phyloP scores from a whole-genome alignment of 1,140 invertebrate genomes.

The Periplaneta americana region DNA sequence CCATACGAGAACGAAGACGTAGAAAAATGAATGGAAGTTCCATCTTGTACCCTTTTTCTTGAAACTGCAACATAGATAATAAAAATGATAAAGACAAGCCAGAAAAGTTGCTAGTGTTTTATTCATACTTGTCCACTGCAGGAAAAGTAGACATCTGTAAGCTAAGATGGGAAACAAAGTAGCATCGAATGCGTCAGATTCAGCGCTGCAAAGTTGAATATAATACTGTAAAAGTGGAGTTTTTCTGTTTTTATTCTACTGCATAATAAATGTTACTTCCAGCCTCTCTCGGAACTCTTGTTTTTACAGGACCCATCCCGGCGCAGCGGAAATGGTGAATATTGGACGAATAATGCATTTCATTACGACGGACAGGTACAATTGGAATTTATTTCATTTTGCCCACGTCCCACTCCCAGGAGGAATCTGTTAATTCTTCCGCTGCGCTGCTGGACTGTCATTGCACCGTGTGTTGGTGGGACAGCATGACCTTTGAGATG shows the following conservation, averaged over 20 bases:
- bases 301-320: not conserved
- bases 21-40: not conserved
- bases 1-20: not conserved
- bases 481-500: too few species aligned
- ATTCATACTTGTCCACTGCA: too few species aligned
- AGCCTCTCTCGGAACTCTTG: not conserved
- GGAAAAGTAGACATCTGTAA: too few species aligned
- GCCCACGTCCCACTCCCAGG: too few species aligned
- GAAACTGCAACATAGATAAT: not conserved
- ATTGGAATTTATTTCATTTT: not conserved
- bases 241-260: not conserved
- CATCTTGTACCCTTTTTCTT: not conserved
- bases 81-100: not conserved
- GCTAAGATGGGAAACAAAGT: too few species aligned
- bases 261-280: not conserved
- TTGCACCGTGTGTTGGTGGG: too few species aligned
- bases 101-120: not conserved
- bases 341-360: not conserved
- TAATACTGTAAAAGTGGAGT: not conserved
- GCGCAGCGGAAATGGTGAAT: not conserved
- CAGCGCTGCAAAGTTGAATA: not conserved
- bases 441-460: not conserved
- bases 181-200: not conserved
- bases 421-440: not conserved
- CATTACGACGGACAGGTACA: not conserved